Conservation (phyloP, 2,888 invertebrate species). For the Nephrotoma appendiculata region DNA sequence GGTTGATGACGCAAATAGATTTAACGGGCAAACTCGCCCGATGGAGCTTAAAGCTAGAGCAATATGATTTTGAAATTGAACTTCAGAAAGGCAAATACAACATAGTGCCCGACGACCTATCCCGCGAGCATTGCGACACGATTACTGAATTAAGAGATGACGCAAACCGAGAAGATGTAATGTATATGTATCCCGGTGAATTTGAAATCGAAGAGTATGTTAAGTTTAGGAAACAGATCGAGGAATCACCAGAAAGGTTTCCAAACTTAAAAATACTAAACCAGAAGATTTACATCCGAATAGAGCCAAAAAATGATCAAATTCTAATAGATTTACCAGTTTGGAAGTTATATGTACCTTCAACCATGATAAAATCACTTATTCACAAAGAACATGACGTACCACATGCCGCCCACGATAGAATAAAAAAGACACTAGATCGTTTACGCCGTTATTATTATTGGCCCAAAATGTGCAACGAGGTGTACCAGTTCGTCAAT, state of each 20-base stretch:
- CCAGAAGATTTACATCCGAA: no score
- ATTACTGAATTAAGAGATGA: neutral
- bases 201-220: neutral
- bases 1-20: no score
- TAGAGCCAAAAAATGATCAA: no score
- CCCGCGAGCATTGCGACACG: neutral
- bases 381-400: neutral
- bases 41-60: no score
- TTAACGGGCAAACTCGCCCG: no score
- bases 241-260: neutral
- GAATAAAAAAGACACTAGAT: no score
- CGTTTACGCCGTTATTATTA: neutral
- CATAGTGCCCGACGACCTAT: neutral
- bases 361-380: neutral
- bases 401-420: neutral
- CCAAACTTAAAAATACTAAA: neutral
- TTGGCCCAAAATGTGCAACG: conserved; percentile 7
- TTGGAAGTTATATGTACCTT: neutral
- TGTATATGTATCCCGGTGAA: neutral
- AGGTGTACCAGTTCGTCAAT: neutral
- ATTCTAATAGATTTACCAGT: no score
- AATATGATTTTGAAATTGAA: no score
- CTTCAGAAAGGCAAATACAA: no score
- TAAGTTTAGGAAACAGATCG: neutral
- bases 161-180: neutral